Evolutionary conservation across 2,113 vertebrate genomes (phyloP).

Genomic region (Trogon melanurus): DNA sequence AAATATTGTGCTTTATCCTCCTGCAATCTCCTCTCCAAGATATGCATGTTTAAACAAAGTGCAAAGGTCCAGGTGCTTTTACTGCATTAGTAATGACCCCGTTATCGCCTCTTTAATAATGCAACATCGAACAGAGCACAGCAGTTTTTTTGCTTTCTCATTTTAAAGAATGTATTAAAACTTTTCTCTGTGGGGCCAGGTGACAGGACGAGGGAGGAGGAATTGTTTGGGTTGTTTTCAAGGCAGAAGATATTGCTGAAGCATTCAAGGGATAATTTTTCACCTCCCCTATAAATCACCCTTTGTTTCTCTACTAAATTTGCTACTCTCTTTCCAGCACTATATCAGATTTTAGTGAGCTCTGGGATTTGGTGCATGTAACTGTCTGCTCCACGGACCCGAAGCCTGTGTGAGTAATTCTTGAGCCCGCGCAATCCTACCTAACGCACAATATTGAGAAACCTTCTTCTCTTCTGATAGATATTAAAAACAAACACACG

Average conservation of each 20-base stretch:
- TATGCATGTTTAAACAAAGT: slow-evolving; percentile 31
- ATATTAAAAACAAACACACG: background rate
- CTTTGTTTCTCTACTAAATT: background rate
- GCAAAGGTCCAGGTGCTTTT: slow-evolving; percentile 43
- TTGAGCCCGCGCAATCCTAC: background rate
- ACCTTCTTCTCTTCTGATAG: background rate
- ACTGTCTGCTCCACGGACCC: background rate
- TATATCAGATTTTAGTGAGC: background rate
- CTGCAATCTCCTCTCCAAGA: slow-evolving; percentile 28
- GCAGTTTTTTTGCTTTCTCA: background rate
- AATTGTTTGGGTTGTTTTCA: background rate
- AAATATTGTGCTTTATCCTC: slow-evolving; percentile 17
- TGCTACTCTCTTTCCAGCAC: background rate
- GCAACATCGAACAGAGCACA: background rate
- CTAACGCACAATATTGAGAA: background rate
- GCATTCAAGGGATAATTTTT: background rate
- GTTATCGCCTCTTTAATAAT: slow-evolving; percentile 2
- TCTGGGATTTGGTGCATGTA: background rate
- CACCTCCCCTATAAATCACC: background rate
- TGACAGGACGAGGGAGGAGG: background rate
- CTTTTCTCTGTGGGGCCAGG: background rate
- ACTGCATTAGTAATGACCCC: slow-evolving; percentile 41
- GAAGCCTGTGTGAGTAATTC: background rate
- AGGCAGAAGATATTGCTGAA: background rate
- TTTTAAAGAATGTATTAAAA: slow-evolving; percentile 1